Conservation (phyloP, 2,113 vertebrate species). For the Nothocercus julius region DNA sequence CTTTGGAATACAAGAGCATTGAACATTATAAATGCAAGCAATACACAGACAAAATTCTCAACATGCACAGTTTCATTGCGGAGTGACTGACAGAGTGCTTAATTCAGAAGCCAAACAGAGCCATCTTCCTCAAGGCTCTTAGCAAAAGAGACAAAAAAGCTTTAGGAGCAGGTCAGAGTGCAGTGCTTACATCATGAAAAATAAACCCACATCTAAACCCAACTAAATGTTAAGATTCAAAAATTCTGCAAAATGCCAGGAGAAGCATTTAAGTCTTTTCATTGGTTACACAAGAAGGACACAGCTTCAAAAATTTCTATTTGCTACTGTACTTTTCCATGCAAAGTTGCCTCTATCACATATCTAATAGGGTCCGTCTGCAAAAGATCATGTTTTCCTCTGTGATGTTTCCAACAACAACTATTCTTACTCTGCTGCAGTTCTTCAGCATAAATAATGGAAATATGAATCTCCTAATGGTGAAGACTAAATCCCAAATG, state of each 20-base stretch:
- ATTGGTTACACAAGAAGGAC: not conserved
- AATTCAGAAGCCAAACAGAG: not conserved
- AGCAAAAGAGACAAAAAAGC: not conserved
- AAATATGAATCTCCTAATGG: not conserved
- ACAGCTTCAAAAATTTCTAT: not conserved
- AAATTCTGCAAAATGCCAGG: no score
- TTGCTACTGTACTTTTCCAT: not conserved
- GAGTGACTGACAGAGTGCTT: not conserved
- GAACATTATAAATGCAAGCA: not conserved
- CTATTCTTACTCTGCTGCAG: not conserved
- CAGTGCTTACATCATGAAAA: not conserved
- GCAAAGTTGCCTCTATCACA: not conserved
- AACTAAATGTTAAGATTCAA: no score
- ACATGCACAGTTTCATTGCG: not conserved
- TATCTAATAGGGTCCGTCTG: not conserved
- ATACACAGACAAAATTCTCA: not conserved
- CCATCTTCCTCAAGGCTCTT: not conserved
- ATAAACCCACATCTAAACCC: not conserved
- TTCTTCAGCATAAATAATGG: not conserved
- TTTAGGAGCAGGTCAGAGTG: not conserved
- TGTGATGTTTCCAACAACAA: not conserved
- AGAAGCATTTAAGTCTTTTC: not conserved
- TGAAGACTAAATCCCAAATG: not conserved
- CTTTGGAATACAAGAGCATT: not conserved
- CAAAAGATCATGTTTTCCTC: not conserved